A percentile compares a stretch with the other conserved stretches of the same genome.
These are phyloP conservation scores for Chrysopilus asiliformis DNA, from an alignment of 2,888 invertebrate genomes.

Conservation along the genomic window DNA sequence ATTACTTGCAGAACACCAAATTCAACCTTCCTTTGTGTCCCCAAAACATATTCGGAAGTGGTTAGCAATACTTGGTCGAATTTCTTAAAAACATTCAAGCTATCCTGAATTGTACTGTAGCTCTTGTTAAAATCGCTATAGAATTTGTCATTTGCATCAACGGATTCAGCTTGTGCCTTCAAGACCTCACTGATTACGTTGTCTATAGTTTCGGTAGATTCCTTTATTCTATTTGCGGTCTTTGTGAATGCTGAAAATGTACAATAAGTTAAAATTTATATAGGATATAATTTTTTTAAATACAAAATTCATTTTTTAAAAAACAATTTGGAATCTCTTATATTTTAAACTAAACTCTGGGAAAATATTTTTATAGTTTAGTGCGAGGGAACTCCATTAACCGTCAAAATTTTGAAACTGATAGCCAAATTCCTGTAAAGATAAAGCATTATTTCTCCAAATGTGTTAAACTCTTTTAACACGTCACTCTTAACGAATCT, in stretches of 20 bases:
- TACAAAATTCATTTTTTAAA: no score
- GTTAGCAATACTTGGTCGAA: slow-evolving; percentile 66
- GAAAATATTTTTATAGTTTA: no score
- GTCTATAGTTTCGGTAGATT: slow-evolving; percentile 41
- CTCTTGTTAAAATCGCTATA: slow-evolving; percentile 42
- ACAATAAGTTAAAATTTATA: slow-evolving; percentile 3
- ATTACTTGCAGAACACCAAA: slow-evolving; percentile 73
- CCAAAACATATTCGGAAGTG: slow-evolving; percentile 72
- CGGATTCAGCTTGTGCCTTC: slow-evolving; percentile 43
- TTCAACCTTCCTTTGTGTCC: slow-evolving; percentile 71
- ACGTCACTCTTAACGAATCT: no score
- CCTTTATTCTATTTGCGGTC: slow-evolving; percentile 41
- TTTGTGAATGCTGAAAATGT: slow-evolving; percentile 34
- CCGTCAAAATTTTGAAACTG: no score
- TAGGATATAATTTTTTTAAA: no score
- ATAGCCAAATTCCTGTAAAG: no score
- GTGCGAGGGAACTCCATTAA: no score
- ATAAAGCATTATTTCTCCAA: no score
- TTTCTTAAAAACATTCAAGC: slow-evolving; percentile 46
- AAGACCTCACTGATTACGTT: slow-evolving; percentile 41
- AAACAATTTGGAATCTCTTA: no score
- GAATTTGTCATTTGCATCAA: slow-evolving; percentile 42
- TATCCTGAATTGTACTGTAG: slow-evolving; percentile 41
- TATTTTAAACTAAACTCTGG: no score
- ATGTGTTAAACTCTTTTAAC: no score